Evolutionary conservation across 2,888 invertebrate species (phyloP), one percentile per base, ranked within the genome.

Genomic region (Brenthis ino): DNA sequence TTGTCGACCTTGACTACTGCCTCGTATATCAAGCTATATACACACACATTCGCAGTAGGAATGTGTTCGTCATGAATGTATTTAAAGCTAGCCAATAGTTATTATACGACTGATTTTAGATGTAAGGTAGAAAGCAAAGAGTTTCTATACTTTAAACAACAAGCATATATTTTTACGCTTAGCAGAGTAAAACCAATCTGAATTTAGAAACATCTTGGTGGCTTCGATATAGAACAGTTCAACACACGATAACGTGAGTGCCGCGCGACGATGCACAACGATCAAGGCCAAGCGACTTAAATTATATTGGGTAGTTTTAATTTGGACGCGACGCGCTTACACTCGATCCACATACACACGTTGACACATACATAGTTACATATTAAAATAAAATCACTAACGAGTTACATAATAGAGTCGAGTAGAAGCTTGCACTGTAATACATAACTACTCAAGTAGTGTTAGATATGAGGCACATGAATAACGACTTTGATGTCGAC

Each of bases 1-100:
- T 87, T 87, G 86, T 82, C 90, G 92, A 93, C 93, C 93, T 93
- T 93, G 92, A 90, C 88, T 89, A 87, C 82, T 86, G 86, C 87
- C 86, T 86, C 86, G 83, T 85, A 88, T 88, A 88, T 85, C 85
- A 85, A 73, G 74, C 76, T 64, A 67, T 74, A 72, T 73, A 78
- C 74, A 77, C 72, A 82, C 80, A 76, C 82, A 79, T 80, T 79
- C 79, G 80, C 74, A 74, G 74, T 68, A 80, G 84, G 84, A 88
- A 89, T 87, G 85, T 86, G 79, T 85, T 82, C 84, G 85, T 85
- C 86, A 86, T 78, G 79, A 77, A 77, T 78, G 79, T 82, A 85
- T 86, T 84, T 84, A 81, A 83, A 82, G 80, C 80, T 79, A 81
- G 82, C 82, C 77, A 83, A 82, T 75, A 74, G 72, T 69, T 82